A percentile compares a stretch with the other conserved stretches of the same genome.
phyloP scores from a whole-genome alignment of 1,140 invertebrate species.

The Dinoponera quadriceps region DNA sequence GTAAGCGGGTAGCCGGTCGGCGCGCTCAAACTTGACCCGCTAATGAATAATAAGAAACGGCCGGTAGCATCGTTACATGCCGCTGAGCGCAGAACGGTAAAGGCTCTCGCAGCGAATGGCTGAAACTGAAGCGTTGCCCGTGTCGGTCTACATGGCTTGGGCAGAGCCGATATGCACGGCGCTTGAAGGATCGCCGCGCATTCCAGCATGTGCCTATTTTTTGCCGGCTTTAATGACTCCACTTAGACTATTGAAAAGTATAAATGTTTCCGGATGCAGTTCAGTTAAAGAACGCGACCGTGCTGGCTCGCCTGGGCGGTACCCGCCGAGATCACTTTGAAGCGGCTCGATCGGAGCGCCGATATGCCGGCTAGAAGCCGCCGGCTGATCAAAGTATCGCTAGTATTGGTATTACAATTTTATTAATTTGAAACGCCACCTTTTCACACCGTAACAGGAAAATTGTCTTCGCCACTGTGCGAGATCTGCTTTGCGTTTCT shows the following conservation, averaged over 20 bases:
- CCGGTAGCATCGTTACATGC: constrained; percentile 21
- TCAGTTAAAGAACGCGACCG: constrained; percentile 5
- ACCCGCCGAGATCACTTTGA: neutral
- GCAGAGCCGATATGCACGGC: constrained; percentile 22
- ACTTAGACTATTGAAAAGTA: constrained; percentile 43
- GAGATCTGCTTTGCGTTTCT: too few species aligned
- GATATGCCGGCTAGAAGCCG: neutral
- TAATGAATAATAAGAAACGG: constrained; percentile 50
- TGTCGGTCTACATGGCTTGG: constrained; percentile 42
- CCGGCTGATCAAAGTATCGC: too few species aligned
- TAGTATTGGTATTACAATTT: too few species aligned
- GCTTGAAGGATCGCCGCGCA: constrained; percentile 28
- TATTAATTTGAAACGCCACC: too few species aligned
- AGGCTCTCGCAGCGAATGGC: constrained; percentile 38
- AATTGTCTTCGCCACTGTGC: too few species aligned
- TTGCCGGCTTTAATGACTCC: constrained; percentile 37
- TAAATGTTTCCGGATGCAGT: constrained; percentile 30
- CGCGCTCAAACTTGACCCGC: constrained; percentile 50
- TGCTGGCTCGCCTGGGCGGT: neutral
- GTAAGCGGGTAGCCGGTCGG: constrained; percentile 1
- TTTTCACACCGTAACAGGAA: too few species aligned
- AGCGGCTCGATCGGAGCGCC: neutral
- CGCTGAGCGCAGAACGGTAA: constrained; percentile 37
- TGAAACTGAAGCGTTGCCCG: constrained; percentile 33
- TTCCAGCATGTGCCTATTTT: constrained; percentile 40